Evolutionary conservation across 2,113 vertebrate genomes (phyloP).

Genomic region (Notarius lentiginosus): DNA sequence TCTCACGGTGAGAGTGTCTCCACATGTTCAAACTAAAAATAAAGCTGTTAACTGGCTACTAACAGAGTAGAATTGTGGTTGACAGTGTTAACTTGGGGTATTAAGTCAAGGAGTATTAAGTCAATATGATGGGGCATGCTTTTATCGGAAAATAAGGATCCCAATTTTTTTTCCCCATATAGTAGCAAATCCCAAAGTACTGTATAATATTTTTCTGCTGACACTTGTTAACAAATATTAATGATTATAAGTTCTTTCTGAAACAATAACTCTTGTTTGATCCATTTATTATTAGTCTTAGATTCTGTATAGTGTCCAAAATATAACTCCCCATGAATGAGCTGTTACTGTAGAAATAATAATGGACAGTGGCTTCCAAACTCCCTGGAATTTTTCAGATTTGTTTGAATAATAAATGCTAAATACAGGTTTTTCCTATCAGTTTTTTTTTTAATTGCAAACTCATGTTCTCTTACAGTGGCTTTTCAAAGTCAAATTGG

Average conservation of each 20-base stretch:
- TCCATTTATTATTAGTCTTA: background rate
- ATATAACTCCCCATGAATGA: background rate
- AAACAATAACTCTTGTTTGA: background rate
- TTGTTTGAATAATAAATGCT: background rate
- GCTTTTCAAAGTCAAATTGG: no score
- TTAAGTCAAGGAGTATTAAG: background rate
- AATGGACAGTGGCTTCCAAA: background rate
- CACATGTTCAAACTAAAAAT: background rate
- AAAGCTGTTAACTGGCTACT: no score
- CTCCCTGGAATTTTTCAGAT: background rate
- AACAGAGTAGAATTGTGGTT: background rate
- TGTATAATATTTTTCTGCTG: background rate
- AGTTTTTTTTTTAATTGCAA: background rate
- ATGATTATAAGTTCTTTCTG: background rate
- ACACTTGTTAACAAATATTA: no score
- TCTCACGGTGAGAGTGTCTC: conserved; percentile 73
- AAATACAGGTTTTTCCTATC: background rate
- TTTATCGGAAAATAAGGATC: background rate
- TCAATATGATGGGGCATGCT: background rate
- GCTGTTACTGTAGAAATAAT: background rate
- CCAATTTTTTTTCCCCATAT: background rate
- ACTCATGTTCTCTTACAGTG: no score
- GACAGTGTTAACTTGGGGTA: background rate
- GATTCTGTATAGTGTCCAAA: background rate
- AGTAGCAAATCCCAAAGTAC: background rate